Evolutionary conservation across 2,797 vertebrate species (phyloP).

Genomic region (Mus minutoides): DNA sequence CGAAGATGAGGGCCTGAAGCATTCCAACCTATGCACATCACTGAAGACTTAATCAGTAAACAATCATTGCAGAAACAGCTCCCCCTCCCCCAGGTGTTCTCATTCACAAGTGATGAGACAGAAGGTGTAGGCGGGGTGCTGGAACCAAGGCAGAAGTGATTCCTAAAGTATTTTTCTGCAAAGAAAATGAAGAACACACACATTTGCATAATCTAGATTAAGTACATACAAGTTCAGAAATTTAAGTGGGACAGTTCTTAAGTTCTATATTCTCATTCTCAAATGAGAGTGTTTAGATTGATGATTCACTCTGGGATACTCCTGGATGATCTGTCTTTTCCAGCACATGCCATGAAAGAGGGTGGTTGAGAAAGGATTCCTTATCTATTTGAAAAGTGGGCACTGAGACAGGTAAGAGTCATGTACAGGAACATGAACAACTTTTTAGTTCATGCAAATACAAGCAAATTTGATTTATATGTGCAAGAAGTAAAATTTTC

Average conservation of each 20-base stretch:
- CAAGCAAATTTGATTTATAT: not conserved
- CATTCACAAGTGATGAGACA: conserved; percentile 43
- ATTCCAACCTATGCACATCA: not conserved
- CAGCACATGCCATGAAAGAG: not conserved
- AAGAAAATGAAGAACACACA: conserved; percentile 51
- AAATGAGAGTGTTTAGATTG: not conserved
- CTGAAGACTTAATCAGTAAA: not conserved
- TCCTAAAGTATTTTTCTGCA: conserved; percentile 31
- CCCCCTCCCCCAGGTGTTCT: not conserved
- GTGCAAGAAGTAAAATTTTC: not conserved
- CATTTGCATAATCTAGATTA: conserved; percentile 24
- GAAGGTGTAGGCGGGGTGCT: not conserved
- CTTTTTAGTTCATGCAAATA: not conserved
- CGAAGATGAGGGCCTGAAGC: no score
- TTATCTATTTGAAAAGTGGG: not conserved
- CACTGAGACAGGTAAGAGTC: not conserved
- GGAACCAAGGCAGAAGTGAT: not conserved
- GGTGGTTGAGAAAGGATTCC: not conserved
- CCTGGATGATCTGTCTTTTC: not conserved
- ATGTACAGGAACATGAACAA: not conserved
- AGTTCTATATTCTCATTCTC: not conserved
- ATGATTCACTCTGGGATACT: not conserved
- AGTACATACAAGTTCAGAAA: conserved; percentile 6
- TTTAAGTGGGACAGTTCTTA: not conserved
- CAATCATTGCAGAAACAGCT: not conserved